Evolutionary conservation across 2,113 vertebrate species (phyloP), one percentile per base, ranked within the genome.

Genomic region (Nettapus auritus): DNA sequence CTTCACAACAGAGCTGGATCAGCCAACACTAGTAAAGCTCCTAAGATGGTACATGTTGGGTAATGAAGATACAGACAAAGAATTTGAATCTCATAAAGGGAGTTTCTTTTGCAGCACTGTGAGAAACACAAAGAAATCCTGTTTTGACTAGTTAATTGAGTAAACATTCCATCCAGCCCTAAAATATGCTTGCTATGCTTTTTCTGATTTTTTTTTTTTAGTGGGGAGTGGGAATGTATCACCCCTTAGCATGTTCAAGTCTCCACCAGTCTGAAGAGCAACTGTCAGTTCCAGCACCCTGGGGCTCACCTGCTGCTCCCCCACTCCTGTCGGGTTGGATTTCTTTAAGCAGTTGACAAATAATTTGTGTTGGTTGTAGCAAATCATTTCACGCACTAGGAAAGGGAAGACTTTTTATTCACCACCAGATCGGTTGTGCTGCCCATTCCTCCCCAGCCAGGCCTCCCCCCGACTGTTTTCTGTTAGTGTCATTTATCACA

Each of bases 161-260:
- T 93, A 96, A 97, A 97, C 94, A 97, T 96, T 97, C 96, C 97
- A 93, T 91, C 82, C 82, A 90, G 76, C 82, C 94, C 93, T 84
- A 78, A 97, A 97, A 94, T 94, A 97, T 96, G 96, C 85, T 57
- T 79, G 94, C 96, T 93, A 96, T 97, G 96, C 97, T 94, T 94
- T 92, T 86, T 86, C 82, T 91, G 78, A 31, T 34, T 87, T 78
- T 84, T 88, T 92, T 83, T 29, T 82, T 78, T 67, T 64, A 23
- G n/a, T 12, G 57, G 25, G 60, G 34, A 25, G 60, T 23, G 31
- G 53, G 83, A 89, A 56, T 6, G 4, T 68, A 89, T 87, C 19
- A 3, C 44, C 82, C 64, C 68, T 90, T 69, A 88, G 91, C 22
- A 4, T 16, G 66, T 84, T 95, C 89, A 82, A 88, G 91, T 91